Conservation (phyloP, 2,113 vertebrate species). For the Lethenteron reissneri region DNA sequence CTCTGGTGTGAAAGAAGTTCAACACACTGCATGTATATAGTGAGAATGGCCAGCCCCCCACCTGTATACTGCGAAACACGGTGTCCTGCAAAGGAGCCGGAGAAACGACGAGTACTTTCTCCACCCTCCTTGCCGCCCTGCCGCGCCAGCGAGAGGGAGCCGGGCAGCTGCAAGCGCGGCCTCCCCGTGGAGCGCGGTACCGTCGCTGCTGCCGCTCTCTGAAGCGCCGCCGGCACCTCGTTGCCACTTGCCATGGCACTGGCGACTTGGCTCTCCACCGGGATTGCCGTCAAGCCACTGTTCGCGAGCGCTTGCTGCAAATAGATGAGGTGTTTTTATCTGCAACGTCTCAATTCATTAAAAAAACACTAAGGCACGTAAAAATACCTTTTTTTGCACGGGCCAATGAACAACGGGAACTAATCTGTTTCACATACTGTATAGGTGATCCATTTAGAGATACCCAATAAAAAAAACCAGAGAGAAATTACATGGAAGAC, state of each 20-base stretch:
- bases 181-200: background rate
- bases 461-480: no score
- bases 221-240: background rate
- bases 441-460: no score
- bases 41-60: background rate
- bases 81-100: background rate
- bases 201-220: background rate
- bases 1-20: no score
- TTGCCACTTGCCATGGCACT: background rate
- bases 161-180: background rate
- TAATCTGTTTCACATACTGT: no score
- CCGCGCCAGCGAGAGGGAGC: background rate
- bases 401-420: no score
- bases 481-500: no score
- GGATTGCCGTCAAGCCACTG: conserved; percentile 71
- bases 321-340: conserved; percentile 12
- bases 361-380: no score
- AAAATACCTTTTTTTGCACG: no score
- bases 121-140: conserved; percentile 5
- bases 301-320: conserved; percentile 93
- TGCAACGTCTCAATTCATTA: no score
- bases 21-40: no score
- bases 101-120: background rate
- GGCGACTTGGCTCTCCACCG: conserved; percentile 25
- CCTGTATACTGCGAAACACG: conserved; percentile 3